These are phyloP conservation scores for Synanthedon tipuliformis DNA, from an alignment of 2,888 invertebrate genomes.

Conservation along the genomic window DNA sequence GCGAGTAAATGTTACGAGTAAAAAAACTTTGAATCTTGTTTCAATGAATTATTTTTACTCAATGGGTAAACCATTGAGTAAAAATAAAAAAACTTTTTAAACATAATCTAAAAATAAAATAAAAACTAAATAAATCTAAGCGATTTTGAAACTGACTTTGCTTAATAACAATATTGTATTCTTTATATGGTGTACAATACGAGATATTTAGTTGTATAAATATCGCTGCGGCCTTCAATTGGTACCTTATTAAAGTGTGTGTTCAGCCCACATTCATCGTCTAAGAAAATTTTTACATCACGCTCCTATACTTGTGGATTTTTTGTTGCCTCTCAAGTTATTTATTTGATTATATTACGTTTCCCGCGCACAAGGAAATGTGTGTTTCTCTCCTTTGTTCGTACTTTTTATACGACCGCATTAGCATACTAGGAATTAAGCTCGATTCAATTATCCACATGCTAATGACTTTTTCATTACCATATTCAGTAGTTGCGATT, in stretches of 20 bases:
- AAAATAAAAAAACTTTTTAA: too few species aligned
- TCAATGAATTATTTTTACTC: too few species aligned
- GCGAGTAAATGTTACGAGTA: too few species aligned
- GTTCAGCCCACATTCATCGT: slow-evolving; percentile 32
- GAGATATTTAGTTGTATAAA: slow-evolving; percentile 5
- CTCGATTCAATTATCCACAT: slow-evolving; percentile 20
- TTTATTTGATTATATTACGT: slow-evolving; percentile 23
- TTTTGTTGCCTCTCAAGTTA: background rate
- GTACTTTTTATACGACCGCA: slow-evolving; percentile 20
- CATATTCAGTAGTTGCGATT: background rate
- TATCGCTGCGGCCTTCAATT: slow-evolving; percentile 33
- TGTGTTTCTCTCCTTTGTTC: slow-evolving; percentile 24
- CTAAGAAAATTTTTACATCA: slow-evolving; percentile 32
- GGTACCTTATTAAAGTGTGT: slow-evolving; percentile 24
- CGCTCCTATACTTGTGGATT: slow-evolving; percentile 14
- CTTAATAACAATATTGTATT: slow-evolving; percentile 10
- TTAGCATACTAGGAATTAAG: slow-evolving; percentile 29
- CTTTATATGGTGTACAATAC: slow-evolving; percentile 13
- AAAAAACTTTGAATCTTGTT: too few species aligned
- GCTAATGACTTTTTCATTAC: slow-evolving; percentile 19
- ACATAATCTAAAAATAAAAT: too few species aligned
- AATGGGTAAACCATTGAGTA: too few species aligned
- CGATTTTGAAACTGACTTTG: background rate
- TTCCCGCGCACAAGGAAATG: slow-evolving; percentile 50
- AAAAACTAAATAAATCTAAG: too few species aligned